phyloP scores from a whole-genome alignment of 2,888 invertebrate species.

The Coelogynopora nodosa region DNA sequence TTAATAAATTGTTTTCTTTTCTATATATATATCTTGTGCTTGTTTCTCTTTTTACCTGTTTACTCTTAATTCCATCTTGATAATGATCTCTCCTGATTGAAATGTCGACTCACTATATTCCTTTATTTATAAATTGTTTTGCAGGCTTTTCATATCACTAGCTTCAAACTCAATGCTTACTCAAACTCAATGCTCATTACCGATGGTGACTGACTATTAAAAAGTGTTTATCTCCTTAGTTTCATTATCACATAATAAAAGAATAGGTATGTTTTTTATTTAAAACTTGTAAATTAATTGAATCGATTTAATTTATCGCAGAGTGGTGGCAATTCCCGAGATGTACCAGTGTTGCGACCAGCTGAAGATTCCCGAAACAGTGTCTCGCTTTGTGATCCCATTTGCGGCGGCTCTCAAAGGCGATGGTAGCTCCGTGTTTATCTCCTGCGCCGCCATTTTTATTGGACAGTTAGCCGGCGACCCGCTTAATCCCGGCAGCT shows the following conservation, averaged over 20 bases:
- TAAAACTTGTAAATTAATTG: too few relatives aligned
- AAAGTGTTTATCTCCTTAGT: constrained; percentile 18
- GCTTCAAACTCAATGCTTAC: too few relatives aligned
- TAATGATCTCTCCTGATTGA: too few relatives aligned
- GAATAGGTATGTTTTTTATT: too few relatives aligned
- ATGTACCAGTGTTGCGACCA: constrained; percentile 53
- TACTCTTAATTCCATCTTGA: too few relatives aligned
- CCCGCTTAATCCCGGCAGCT: constrained; percentile 48
- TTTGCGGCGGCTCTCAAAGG: constrained; percentile 55
- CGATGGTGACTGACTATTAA: too few relatives aligned
- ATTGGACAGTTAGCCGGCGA: constrained; percentile 51
- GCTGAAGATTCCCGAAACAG: constrained; percentile 52
- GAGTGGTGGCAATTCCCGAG: constrained; percentile 56
- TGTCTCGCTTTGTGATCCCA: constrained; percentile 53
- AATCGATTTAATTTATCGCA: constrained; percentile 46
- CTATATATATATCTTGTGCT: too few relatives aligned
- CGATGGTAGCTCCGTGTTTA: constrained; percentile 55
- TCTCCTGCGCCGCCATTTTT: constrained; percentile 53
- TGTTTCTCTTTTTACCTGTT: too few relatives aligned
- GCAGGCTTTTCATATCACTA: too few relatives aligned
- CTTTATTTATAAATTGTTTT: too few relatives aligned
- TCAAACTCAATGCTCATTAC: constrained; percentile 42
- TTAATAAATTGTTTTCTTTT: too few relatives aligned
- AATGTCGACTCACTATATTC: too few relatives aligned
- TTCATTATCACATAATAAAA: neutral